Conservation (phyloP, 2,113 vertebrate species). For the Sceloporus undulatus region DNA sequence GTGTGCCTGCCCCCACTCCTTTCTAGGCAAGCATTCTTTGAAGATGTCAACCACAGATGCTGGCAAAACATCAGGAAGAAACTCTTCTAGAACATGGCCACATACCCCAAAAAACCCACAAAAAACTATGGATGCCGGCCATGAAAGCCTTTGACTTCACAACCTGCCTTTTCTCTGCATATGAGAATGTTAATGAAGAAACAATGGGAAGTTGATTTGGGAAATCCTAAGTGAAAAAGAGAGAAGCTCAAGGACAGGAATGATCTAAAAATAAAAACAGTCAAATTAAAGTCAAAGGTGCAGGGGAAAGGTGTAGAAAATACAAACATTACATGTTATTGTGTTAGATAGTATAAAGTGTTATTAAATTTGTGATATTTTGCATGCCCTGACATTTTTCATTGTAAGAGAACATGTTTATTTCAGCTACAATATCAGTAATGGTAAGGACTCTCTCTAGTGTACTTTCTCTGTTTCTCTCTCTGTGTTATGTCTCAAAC, state of each 20-base stretch:
- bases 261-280: slow-evolving; percentile 40
- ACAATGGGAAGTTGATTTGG: too few relatives aligned
- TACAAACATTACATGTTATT: not conserved
- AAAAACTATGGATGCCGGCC: too few relatives aligned
- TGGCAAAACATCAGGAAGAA: too few relatives aligned
- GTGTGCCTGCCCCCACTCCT: too few relatives aligned
- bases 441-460: not conserved
- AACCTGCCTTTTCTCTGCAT: too few relatives aligned
- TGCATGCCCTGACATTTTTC: not conserved
- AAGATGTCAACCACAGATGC: too few relatives aligned
- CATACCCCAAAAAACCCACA: too few relatives aligned
- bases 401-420: not conserved
- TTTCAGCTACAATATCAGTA: not conserved
- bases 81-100: too few relatives aligned
- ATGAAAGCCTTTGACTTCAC: too few relatives aligned
- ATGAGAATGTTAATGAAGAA: too few relatives aligned
- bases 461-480: not conserved
- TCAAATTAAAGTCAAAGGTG: slow-evolving; percentile 38
- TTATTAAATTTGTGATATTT: not conserved
- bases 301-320: slow-evolving; percentile 35
- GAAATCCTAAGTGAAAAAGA: slow-evolving; percentile 19
- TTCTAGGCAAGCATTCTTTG: too few relatives aligned
- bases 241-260: slow-evolving; percentile 27
- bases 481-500: not conserved
- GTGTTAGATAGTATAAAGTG: slow-evolving; percentile 14